Conservation (phyloP, 1,140 invertebrate species). For the Hycleus phaleratus region DNA sequence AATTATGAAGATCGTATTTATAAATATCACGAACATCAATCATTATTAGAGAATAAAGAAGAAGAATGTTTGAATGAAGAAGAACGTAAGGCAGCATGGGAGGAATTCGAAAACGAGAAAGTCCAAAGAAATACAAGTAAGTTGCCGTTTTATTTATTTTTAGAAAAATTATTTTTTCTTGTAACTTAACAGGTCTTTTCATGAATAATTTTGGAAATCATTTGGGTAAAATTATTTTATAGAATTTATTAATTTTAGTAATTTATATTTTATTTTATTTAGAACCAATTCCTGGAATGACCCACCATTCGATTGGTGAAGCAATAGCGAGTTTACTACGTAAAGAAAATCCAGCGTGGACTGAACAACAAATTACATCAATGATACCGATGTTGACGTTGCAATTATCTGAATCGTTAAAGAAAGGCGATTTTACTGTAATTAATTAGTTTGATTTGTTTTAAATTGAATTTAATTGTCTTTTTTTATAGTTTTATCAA, state of each 20-base stretch:
- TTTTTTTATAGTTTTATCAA: conserved; percentile 18
- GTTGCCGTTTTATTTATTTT: conserved; percentile 1
- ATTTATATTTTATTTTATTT: conserved; percentile 3
- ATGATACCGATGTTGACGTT: conserved; percentile 28
- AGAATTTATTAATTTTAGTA: neutral
- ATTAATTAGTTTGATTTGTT: neutral
- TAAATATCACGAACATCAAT: conserved; percentile 75
- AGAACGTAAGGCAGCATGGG: conserved; percentile 90
- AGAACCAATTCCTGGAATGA: no score
- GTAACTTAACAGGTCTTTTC: neutral
- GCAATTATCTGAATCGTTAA: conserved; percentile 20
- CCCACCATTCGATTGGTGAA: conserved; percentile 10
- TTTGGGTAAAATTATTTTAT: neutral
- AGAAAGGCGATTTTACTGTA: conserved; percentile 20
- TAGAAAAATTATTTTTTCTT: neutral
- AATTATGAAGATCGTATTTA: conserved; percentile 57
- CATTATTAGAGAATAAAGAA: conserved; percentile 73
- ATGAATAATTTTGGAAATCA: neutral
- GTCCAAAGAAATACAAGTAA: conserved; percentile 17
- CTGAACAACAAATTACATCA: conserved; percentile 27
- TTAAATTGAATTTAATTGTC: neutral
- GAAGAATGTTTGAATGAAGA: conserved; percentile 88
- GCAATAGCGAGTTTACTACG: conserved; percentile 31
- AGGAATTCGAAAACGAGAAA: conserved; percentile 85
- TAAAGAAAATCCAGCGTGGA: conserved; percentile 33